Base-by-base conservation (phyloP, 2,888 invertebrate species). In the Latrodectus hesperus region DNA sequence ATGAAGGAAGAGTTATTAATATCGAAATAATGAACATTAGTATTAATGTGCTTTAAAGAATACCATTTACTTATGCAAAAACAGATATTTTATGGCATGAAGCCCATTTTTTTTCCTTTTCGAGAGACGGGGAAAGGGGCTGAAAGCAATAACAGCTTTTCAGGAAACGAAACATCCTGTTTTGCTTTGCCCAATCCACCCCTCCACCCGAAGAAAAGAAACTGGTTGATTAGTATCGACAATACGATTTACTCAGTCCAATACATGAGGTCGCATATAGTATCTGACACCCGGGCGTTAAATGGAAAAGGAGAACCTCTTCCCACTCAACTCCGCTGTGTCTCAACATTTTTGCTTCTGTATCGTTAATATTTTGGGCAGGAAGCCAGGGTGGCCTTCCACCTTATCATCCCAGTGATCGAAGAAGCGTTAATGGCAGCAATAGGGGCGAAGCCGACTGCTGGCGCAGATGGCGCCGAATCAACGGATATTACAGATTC, bases 401-500 rank as follows among this genome's bases (percentile, higher is more conserved):
- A 51, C n/a, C 64, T 26, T 75, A 55, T 60, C 60, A 65, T 52
- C 64, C 49, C 65, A 38, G 10, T 26, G 77, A 65, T 64, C 72
- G 71, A 64, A 73, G 73, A 81, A 65, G 52, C 81, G 81, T 74
- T 81, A 81, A 81, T 81, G 81, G 73, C 73, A 60, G 73, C 26
- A 53, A 70, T 53, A 55, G 64, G 71, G 71, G 38, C 55, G 82
- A 75, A 74, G 70, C 72, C 73, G 72, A 72, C 52, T 81, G 71
- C 55, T 11, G 64, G 75, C 53, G 75, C 82, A 82, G 82, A 82
- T 82, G 82, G 75, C 75, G 74, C 70, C 82, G 22, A 75, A 75
- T 82, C 82, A 82, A 68, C 82, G 82, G 82, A 82, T 82, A 82
- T 82, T 82, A 82, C 74, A 82, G 82, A 82, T 82, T 82, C 82